Evolutionary conservation across 2,113 vertebrate genomes (phyloP), one percentile per base, ranked within the genome.

Genomic region (Sinocyclocheilus maitianheensis): DNA sequence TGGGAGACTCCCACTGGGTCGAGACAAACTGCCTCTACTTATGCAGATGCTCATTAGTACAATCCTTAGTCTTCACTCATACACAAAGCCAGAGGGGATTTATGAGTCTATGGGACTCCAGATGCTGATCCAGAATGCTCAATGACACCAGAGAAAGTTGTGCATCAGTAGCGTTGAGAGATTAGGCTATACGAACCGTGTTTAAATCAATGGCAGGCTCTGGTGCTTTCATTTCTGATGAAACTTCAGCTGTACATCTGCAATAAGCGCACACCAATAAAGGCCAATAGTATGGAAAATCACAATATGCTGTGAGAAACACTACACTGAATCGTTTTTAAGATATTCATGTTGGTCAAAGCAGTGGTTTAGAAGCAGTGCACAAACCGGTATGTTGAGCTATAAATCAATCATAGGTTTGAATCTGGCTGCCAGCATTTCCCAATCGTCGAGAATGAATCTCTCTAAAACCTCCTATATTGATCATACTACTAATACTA

Each of bases 11-110:
- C 87, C 46, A 20, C 86, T 20, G 86, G 84, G 85, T 60, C 6
- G 53, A 63, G 65, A 77, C 71, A 67, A 88, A 65, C 77, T 20
- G 55, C 48, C 58, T 86, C 48, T 85, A 60, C 84, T 74, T 78
- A 78, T 84, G 74, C 87, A 87, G 86, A 89, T 65, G 85, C 67
- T 87, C 83, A 87, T 90, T 85, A 86, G 84, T 2, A 62, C 43
- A 67, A 53, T 74, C 71, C 43, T 69, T 79, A 84, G 55, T 71
- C 55, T 71, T 84, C 37, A 75, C 30, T 75, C 67, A 80, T 81
- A 63, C 51, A 46, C 80, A 69, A 81, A 82, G 80, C 43, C 80
- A 82, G 80, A 69, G 46, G 80, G 80, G 80, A 69, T 82, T 82
- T 82, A 30, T 34, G 43, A 67, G 18, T 51, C 79, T 18, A 48